These are phyloP conservation scores for Malaclemys terrapin DNA, from an alignment of 2,113 vertebrate species.

Conservation along the genomic window DNA sequence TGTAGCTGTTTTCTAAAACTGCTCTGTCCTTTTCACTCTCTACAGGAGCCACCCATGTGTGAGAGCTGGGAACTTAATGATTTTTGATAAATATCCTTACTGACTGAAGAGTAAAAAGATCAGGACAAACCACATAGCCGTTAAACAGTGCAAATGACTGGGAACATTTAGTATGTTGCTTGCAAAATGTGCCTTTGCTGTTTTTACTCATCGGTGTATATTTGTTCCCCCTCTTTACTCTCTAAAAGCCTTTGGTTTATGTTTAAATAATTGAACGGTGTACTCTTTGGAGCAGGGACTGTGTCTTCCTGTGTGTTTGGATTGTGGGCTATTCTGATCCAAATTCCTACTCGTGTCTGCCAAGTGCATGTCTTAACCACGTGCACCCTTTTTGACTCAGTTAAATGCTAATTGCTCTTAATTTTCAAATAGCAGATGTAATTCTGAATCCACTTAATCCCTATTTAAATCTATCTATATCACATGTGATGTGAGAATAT, in stretches of 20 bases:
- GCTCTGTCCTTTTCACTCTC: constrained; percentile 62
- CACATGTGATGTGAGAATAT: background rate
- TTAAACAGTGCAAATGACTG: background rate
- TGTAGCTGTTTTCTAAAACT: constrained; percentile 65
- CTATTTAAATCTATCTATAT: background rate
- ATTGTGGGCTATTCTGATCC: background rate
- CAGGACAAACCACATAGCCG: constrained; percentile 23
- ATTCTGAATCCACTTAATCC: background rate
- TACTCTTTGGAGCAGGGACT: background rate
- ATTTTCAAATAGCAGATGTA: background rate
- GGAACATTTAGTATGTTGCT: constrained; percentile 2
- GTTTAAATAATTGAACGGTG: background rate
- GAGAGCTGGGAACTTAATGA: constrained; percentile 41
- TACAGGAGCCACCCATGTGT: constrained; percentile 41
- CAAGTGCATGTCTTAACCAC: background rate
- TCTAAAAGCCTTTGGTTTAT: background rate
- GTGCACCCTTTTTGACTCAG: background rate
- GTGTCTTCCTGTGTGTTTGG: background rate
- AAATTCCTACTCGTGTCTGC: background rate
- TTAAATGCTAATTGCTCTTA: background rate
- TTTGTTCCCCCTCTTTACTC: background rate
- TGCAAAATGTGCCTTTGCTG: background rate
- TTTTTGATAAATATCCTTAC: constrained; percentile 61
- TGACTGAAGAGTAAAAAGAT: constrained; percentile 16
- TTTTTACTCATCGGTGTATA: background rate